Conservation (phyloP, 2,113 vertebrate genomes). For the Sceloporus tristichus region DNA sequence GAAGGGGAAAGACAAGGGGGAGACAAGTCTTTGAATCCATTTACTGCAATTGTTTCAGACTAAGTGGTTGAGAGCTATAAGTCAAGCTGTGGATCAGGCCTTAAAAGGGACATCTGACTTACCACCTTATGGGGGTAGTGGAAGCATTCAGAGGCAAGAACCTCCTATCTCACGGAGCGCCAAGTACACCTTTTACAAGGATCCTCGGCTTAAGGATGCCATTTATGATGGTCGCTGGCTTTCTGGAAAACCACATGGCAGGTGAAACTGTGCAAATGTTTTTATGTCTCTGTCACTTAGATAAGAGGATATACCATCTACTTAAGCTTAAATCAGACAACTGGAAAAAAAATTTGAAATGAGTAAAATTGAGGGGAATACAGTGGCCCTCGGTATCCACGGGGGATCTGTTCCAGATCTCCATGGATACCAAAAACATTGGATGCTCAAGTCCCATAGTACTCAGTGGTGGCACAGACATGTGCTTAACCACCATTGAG, state of each 20-base stretch:
- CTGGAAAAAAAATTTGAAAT: neutral
- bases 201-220: constrained; percentile 91
- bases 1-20: too few relatives aligned
- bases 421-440: too few relatives aligned
- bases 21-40: neutral
- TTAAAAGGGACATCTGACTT: constrained; percentile 81
- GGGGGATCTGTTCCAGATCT: too few relatives aligned
- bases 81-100: constrained; percentile 93
- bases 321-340: neutral
- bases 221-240: constrained; percentile 93
- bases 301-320: neutral
- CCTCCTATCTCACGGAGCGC: constrained; percentile 93
- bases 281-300: neutral
- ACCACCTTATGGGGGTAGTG: constrained; percentile 61
- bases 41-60: constrained; percentile 76
- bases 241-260: constrained; percentile 92
- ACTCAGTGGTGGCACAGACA: too few relatives aligned
- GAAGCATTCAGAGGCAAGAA: constrained; percentile 82
- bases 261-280: constrained; percentile 75
- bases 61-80: constrained; percentile 95
- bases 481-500: too few relatives aligned
- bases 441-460: too few relatives aligned
- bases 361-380: neutral
- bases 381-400: too few relatives aligned
- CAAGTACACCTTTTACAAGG: constrained; percentile 95